phyloP scores from a whole-genome alignment of 2,888 invertebrate species.

The Pollenia angustigena region DNA sequence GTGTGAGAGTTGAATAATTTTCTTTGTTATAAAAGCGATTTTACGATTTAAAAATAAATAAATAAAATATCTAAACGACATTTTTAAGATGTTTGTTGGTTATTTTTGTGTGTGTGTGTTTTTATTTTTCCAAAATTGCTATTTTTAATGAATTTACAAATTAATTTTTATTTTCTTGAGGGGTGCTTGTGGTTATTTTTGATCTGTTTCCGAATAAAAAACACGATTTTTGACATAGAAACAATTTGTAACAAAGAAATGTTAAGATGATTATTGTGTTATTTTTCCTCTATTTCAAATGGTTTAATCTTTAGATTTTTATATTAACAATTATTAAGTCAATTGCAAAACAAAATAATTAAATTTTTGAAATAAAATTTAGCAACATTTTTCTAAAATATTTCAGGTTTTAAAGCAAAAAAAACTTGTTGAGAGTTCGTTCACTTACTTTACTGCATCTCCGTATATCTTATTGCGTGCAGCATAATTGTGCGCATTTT shows the following conservation, averaged over 20 bases:
- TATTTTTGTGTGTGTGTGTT: background rate
- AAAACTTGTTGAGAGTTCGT: too few relatives aligned
- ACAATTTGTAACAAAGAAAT: slow-evolving; percentile 17
- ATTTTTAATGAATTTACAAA: slow-evolving; percentile 62
- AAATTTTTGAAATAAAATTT: too few relatives aligned
- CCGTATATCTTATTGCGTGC: too few relatives aligned
- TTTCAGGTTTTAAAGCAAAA: too few relatives aligned
- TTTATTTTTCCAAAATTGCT: slow-evolving; percentile 20
- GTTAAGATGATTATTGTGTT: slow-evolving; percentile 1
- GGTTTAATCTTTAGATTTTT: background rate
- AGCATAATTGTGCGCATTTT: too few relatives aligned
- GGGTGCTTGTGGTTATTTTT: slow-evolving; percentile 57
- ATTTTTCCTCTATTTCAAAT: too few relatives aligned
- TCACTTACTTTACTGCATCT: too few relatives aligned
- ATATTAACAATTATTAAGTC: background rate
- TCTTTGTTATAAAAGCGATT: slow-evolving; percentile 66
- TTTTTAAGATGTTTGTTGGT: slow-evolving; percentile 41
- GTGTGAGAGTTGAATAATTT: slow-evolving; percentile 9
- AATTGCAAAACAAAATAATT: too few relatives aligned
- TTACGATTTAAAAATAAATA: slow-evolving; percentile 65
- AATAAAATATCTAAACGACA: slow-evolving; percentile 39
- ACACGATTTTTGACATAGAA: slow-evolving; percentile 11
- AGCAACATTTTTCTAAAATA: too few relatives aligned
- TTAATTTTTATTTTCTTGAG: slow-evolving; percentile 44
- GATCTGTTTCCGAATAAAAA: background rate